phyloP scores from a whole-genome alignment of 2,888 invertebrate species.

The Himalopsyche tibetana region DNA sequence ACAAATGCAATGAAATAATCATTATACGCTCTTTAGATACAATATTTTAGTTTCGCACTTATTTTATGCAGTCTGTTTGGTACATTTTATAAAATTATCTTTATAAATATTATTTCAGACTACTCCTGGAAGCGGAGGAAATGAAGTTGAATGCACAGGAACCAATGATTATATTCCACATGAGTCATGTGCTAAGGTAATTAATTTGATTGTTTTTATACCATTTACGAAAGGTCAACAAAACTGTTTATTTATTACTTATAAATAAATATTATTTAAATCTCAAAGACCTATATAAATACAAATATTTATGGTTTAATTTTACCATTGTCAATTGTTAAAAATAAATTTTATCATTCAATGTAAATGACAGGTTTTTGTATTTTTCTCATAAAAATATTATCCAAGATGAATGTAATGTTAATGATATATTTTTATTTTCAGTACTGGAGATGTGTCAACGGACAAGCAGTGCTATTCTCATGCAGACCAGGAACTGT shows the following conservation, averaged over 20 bases:
- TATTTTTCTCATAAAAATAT: background rate
- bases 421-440: constrained; percentile 66
- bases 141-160: constrained; percentile 73
- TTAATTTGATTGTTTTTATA: background rate
- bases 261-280: too few relatives aligned
- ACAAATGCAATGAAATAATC: too few relatives aligned
- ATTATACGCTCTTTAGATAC: too few relatives aligned
- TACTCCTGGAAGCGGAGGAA: constrained; percentile 57
- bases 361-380: background rate
- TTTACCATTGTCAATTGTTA: too few relatives aligned
- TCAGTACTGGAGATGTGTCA: constrained; percentile 91
- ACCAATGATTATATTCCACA: constrained; percentile 77
- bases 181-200: constrained; percentile 78
- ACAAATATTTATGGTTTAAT: too few relatives aligned
- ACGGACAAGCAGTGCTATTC: constrained; percentile 85
- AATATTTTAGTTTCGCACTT: too few relatives aligned
- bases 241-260: too few relatives aligned
- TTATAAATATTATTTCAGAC: constrained; percentile 8
- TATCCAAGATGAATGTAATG: background rate
- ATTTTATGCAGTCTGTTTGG: too few relatives aligned
- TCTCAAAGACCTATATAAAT: too few relatives aligned
- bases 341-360: too few relatives aligned
- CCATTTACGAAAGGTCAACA: background rate
- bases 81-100: too few relatives aligned
- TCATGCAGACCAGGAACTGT: constrained; percentile 85